Conservation (phyloP, 2,113 vertebrate genomes). For the Scytalopus superciliaris region DNA sequence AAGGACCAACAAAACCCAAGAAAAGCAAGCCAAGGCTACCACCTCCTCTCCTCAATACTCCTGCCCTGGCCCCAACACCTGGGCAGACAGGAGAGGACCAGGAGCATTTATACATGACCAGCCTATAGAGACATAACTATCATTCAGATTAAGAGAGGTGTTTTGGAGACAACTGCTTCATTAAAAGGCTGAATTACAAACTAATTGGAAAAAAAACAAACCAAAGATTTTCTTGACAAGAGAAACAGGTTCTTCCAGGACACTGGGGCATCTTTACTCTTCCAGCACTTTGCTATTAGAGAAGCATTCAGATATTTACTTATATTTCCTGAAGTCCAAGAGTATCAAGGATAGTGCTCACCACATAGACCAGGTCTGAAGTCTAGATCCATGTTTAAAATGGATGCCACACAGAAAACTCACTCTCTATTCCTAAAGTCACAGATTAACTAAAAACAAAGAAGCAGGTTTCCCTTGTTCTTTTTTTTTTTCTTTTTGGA, state of each 20-base stretch:
- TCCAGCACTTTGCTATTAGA: neutral
- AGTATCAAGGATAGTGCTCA: rapidly evolving
- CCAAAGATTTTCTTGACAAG: neutral
- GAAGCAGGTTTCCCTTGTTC: neutral
- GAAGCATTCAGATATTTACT: neutral
- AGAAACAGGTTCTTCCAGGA: neutral
- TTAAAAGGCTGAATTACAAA: neutral
- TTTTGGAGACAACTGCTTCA: neutral
- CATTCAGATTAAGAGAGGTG: neutral
- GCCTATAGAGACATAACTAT: neutral
- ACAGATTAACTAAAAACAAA: neutral
- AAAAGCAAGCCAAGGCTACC: neutral
- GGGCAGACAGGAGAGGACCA: neutral
- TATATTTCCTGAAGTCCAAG: neutral
- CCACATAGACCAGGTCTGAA: neutral
- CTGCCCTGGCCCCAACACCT: neutral
- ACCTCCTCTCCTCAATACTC: rapidly evolving
- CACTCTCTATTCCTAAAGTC: neutral
- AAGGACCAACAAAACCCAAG: neutral
- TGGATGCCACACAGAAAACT: neutral
- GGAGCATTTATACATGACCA: neutral
- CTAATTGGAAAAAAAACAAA: neutral
- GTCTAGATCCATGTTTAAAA: neutral
- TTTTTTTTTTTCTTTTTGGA: neutral
- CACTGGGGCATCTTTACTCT: neutral